Evolutionary conservation across 1,140 invertebrate species (phyloP), one percentile per base, ranked within the genome.

Genomic region (Drosophila nikananu): DNA sequence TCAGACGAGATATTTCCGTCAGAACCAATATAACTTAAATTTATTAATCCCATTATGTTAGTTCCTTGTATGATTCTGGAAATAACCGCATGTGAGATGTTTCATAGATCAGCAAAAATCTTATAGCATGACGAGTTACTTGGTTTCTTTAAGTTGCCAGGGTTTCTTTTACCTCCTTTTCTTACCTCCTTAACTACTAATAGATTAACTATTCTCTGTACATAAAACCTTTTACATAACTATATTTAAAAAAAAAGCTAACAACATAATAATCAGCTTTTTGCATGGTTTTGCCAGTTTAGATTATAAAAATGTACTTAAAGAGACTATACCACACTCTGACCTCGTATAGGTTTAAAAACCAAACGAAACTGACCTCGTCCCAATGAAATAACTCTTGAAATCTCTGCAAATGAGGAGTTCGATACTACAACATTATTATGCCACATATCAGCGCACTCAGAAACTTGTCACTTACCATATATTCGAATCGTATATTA

Each of bases 371-470:
- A 79, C 44, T 70, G 55, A 58, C 73, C 41, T 67, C 48, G 71
- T 61, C 5, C 39, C 41, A 58, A 54, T 55, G 32, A 70, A 67
- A 21, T 46, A 35, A 73, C 37, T 37, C 13, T 51, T 48, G 41
- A 86, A 86, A 82, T 64, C 83, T 86, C 83, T 67, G 60, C 19
- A 70, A 86, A 82, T 75, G 82, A 86, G 82, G 25, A 52, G 51
- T 57, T 41, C 9, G 65, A 57, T 58, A 48, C 30, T 57, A 48
- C 68, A 57, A 57, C 54, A 39, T 39, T 23, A 71, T 70, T 41
- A 49, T 71, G 39, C 27, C 52, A 59, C 54, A 67, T 68, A 72
- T 72, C 54, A 37, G 23, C 54, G 21, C 70, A 72, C 44, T 27
- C 54, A 51, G 44, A 60, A 60, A 42, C 15, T 41, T 51, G 27